These are phyloP conservation scores for Agapornis roseicollis DNA, from an alignment of 2,113 vertebrate species.

Conservation along the genomic window DNA sequence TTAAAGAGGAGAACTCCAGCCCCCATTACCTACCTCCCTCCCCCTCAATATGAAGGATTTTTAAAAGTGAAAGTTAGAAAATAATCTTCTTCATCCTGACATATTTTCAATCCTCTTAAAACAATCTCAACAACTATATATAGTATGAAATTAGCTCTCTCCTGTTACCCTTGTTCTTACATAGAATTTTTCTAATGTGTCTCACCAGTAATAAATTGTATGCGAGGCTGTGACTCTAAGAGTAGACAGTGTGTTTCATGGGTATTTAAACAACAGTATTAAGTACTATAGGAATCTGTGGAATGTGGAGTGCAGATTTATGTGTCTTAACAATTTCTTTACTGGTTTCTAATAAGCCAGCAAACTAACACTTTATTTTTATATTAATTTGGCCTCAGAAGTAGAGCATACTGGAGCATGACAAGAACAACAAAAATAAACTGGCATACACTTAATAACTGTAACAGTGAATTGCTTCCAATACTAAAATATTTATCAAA, in stretches of 20 bases:
- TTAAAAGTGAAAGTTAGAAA: constrained; percentile 8
- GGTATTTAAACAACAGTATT: constrained; percentile 83
- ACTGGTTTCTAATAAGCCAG: constrained; percentile 70
- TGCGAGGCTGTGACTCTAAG: constrained; percentile 54
- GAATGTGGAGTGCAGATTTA: constrained; percentile 80
- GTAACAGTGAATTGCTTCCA: constrained; percentile 42
- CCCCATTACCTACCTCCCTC: background rate
- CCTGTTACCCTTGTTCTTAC: background rate
- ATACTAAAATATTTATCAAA: constrained; percentile 58
- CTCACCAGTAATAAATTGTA: constrained; percentile 66
- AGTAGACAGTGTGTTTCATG: constrained; percentile 78
- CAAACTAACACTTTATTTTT: constrained; percentile 67
- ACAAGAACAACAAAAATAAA: constrained; percentile 68
- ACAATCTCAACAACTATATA: constrained; percentile 25
- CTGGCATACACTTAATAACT: constrained; percentile 59
- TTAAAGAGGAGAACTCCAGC: background rate
- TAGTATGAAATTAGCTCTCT: constrained; percentile 32
- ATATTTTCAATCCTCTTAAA: constrained; percentile 41
- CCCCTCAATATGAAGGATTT: background rate
- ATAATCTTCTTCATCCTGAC: background rate
- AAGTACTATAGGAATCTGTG: constrained; percentile 79
- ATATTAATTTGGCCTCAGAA: constrained; percentile 69
- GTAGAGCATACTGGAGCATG: constrained; percentile 56
- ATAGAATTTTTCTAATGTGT: constrained; percentile 35
- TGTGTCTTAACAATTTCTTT: constrained; percentile 76